Evolutionary conservation across 2,888 invertebrate genomes (phyloP), one percentile per base, ranked within the genome.

Genomic region (Rugalucina vietnamica): DNA sequence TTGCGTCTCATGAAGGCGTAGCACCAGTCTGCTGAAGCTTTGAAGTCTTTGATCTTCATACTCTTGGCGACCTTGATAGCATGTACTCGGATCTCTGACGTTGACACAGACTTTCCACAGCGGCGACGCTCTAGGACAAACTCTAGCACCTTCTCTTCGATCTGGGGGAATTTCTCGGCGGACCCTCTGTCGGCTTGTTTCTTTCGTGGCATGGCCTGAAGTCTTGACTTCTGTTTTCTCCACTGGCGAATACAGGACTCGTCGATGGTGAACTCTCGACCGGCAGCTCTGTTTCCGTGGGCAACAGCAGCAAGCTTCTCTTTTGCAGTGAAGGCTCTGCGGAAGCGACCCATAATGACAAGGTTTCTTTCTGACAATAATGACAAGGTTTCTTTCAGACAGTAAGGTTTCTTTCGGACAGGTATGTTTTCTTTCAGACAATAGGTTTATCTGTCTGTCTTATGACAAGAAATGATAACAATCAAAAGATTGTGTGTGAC

Each of bases 221-320:
- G 39, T 1, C 36, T 3, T 8, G 4, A n/a, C 12, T 70, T 70
- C 70, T 37, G 3, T n/a, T 24, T 36, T 2, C 70, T 12, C 70
- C 70, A 70, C 4, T 70, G 8, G n/a, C 70, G n/a, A 37, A 70
- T 70, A 21, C n/a, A 36, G n/a, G 70, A 3, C 21, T 70, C 70
- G 5, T 39, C 27, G 29, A 73, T 24, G 29, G 5, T 27, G 10
- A 49, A 73, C 24, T 73, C 49, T 4, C 49, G n/a, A 2, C 49
- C 49, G 5, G 73, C 73, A 4, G 73, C 73, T n/a, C 73, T 73
- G 73, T 73, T 73, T 14, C 73, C 73, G 32, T 73, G 43, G 3
- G 49, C 73, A 10, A 70, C 21, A 37, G 24, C 24, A 5, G 36
- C 39, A 3, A 70, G 70, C 36, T 70, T 70, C 70, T 70, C 70